Conservation (phyloP, 1,140 invertebrate genomes). For the Parasteatoda tepidariorum region DNA sequence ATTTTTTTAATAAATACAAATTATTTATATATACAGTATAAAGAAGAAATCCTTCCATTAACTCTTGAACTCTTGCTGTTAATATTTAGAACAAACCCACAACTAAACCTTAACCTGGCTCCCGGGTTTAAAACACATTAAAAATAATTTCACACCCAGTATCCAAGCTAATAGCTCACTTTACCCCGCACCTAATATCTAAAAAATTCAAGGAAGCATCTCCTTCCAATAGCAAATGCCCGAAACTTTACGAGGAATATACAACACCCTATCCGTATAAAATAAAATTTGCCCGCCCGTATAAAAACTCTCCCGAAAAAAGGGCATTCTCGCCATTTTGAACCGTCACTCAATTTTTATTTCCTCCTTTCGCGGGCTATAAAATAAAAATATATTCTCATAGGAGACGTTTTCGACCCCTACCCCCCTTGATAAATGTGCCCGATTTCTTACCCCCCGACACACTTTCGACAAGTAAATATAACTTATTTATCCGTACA, state of each 20-base stretch:
- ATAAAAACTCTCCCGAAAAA: conserved; percentile 42
- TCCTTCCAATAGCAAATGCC: not conserved
- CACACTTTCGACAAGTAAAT: conserved; percentile 48
- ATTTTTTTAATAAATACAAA: too few relatives aligned
- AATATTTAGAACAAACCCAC: too few relatives aligned
- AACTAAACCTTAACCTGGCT: too few relatives aligned
- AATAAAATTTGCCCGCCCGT: conserved; percentile 57
- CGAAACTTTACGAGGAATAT: conserved; percentile 36
- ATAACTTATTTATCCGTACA: conserved; percentile 57
- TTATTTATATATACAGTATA: too few relatives aligned
- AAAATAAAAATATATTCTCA: conserved; percentile 60
- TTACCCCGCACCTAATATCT: not conserved
- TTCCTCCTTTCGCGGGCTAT: conserved; percentile 52
- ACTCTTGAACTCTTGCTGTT: too few relatives aligned
- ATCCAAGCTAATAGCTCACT: too few relatives aligned
- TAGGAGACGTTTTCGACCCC: conserved; percentile 15
- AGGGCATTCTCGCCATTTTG: conserved; percentile 33
- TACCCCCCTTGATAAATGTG: conserved; percentile 47
- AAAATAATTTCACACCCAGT: too few relatives aligned
- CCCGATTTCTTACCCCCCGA: conserved; percentile 32
- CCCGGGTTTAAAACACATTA: too few relatives aligned
- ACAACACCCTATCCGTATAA: conserved; percentile 50
- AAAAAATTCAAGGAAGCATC: not conserved
- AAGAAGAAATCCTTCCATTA: too few relatives aligned
- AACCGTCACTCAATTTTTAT: conserved; percentile 57